Percentiles rank a stretch among this genome's conserved stretches.
These are phyloP conservation scores for Gallinago solitaria DNA, from an alignment of 2,797 vertebrate species.

Conservation along the genomic window DNA sequence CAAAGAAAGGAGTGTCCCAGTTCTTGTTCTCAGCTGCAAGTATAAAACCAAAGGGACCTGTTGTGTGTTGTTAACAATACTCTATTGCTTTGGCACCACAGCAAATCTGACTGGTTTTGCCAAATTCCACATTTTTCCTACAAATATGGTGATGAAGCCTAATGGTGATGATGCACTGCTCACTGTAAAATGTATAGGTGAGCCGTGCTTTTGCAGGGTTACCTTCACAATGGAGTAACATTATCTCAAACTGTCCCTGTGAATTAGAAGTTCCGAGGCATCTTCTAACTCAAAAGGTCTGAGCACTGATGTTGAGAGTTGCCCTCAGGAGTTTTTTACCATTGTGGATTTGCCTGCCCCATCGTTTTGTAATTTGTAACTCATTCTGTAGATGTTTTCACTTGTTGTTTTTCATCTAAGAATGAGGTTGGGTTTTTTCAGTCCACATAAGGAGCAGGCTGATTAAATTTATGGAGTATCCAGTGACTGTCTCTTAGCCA, in stretches of 20 bases:
- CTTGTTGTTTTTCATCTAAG: neutral
- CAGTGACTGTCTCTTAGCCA: neutral
- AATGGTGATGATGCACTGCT: neutral
- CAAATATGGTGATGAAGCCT: neutral
- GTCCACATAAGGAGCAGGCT: neutral
- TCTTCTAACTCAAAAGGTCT: neutral
- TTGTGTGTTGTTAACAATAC: neutral
- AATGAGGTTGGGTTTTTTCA: neutral
- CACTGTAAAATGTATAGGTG: rapidly evolving
- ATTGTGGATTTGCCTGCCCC: neutral
- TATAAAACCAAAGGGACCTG: neutral
- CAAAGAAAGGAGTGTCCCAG: neutral
- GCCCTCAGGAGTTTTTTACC: neutral
- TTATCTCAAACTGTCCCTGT: neutral
- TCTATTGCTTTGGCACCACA: neutral
- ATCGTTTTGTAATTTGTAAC: neutral
- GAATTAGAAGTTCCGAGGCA: neutral
- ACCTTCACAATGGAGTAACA: neutral
- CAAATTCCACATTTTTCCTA: neutral
- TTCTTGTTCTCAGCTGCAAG: conserved; percentile 20
- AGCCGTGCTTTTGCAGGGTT: neutral
- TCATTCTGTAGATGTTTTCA: neutral
- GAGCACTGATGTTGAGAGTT: neutral
- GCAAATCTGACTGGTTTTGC: neutral
- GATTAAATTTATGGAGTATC: neutral